Percentiles rank a stretch among this genome's conserved stretches.
Evolutionary conservation across 2,113 vertebrate species (phyloP).

Genomic region (Pelecanoides urinatrix): DNA sequence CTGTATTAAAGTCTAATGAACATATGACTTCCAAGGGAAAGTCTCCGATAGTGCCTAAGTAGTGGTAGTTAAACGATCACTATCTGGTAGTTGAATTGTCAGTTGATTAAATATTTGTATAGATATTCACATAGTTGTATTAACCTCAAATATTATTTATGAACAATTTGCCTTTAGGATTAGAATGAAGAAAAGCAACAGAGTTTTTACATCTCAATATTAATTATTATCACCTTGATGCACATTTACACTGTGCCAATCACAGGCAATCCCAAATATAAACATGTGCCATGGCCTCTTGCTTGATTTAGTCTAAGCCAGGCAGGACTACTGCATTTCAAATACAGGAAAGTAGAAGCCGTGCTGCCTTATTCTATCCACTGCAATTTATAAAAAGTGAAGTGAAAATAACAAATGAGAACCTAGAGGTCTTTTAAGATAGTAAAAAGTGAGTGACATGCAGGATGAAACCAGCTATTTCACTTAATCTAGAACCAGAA

Average conservation of each 20-base stretch:
- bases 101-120: slow-evolving; percentile 35
- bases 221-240: neutral
- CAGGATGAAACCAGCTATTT: neutral
- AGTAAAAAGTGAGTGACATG: neutral
- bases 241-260: neutral
- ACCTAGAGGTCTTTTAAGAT: neutral
- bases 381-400: neutral
- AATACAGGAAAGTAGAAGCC: neutral
- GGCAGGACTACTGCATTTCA: neutral
- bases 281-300: neutral
- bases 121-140: neutral
- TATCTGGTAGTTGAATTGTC: neutral
- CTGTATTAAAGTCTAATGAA: slow-evolving; percentile 23
- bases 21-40: neutral
- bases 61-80: neutral
- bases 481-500: neutral
- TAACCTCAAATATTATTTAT: slow-evolving; percentile 15
- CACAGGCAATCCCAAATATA: neutral
- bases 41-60: neutral
- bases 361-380: neutral
- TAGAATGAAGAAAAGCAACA: neutral
- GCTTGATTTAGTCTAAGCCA: neutral
- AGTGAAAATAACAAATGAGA: neutral
- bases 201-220: neutral
- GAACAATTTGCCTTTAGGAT: neutral